These are phyloP conservation scores for Orcinus orca DNA, from an alignment of 2,113 vertebrate genomes.

Conservation along the genomic window DNA sequence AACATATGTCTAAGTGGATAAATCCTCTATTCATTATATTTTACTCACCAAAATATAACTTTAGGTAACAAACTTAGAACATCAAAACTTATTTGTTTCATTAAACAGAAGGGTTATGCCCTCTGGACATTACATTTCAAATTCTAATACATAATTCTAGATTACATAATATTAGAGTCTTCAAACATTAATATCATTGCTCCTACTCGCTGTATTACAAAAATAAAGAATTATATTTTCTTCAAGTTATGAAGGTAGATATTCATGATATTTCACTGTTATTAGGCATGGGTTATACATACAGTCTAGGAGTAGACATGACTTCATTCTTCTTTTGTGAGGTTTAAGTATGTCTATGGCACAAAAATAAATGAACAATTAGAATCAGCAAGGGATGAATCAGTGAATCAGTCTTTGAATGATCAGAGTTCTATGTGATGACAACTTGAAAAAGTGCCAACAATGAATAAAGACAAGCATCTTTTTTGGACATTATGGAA, in stretches of 20 bases:
- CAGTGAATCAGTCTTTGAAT: not conserved
- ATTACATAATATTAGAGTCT: not conserved
- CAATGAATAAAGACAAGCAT: not conserved
- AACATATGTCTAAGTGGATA: not conserved
- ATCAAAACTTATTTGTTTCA: constrained; percentile 22
- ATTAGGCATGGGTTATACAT: not conserved
- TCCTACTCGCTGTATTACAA: not conserved
- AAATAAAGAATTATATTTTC: not conserved
- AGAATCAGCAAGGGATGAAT: not conserved
- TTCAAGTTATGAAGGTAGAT: not conserved
- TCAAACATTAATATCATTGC: constrained; percentile 7
- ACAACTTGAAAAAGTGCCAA: constrained; percentile 14
- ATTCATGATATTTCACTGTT: constrained; percentile 6
- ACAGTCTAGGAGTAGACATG: not conserved
- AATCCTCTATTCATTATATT: not conserved
- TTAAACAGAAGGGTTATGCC: not conserved
- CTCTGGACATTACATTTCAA: not conserved
- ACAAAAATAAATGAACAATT: not conserved
- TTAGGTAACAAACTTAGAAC: not conserved
- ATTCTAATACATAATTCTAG: not conserved
- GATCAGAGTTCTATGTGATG: not conserved
- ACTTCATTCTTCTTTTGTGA: constrained; percentile 14
- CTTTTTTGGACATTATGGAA: fast-evolving
- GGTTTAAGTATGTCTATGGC: not conserved
- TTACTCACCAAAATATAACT: not conserved